A percentile compares a stretch with the other conserved stretches of the same genome.
phyloP scores from a whole-genome alignment of 2,888 invertebrate species.

The Mythimna loreyi region DNA sequence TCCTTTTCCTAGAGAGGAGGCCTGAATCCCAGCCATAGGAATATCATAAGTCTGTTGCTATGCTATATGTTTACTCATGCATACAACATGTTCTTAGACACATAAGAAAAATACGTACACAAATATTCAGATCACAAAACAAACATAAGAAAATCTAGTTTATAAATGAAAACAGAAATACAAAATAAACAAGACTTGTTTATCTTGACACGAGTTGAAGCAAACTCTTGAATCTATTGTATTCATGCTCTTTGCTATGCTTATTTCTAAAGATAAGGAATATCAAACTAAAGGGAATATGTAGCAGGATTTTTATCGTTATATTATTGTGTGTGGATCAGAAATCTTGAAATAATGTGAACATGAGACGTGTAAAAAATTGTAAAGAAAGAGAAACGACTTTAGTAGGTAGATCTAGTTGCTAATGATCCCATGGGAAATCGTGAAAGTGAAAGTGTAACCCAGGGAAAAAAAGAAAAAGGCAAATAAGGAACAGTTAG shows the following conservation, averaged over 20 bases:
- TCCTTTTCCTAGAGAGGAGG: no score
- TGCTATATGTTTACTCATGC: neutral
- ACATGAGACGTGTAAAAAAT: neutral
- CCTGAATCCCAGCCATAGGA: no score
- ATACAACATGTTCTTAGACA: constrained; percentile 1
- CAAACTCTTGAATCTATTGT: constrained; percentile 47
- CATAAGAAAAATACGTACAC: neutral
- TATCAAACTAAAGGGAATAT: constrained; percentile 27
- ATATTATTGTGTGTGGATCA: constrained; percentile 12
- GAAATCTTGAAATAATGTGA: neutral
- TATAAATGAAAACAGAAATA: constrained; percentile 54
- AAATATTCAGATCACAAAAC: constrained; percentile 7
- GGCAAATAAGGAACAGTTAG: no score
- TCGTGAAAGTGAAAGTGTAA: no score
- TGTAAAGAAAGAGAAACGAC: neutral
- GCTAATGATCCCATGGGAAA: no score
- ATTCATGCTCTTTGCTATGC: constrained; percentile 31
- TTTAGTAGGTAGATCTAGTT: neutral
- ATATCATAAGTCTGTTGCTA: no score
- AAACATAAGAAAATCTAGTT: constrained; percentile 43
- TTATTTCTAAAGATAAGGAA: constrained; percentile 45
- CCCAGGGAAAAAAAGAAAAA: no score
- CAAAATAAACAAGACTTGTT: constrained; percentile 42
- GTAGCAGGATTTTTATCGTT: constrained; percentile 22
- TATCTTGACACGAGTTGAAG: constrained; percentile 41